Evolutionary conservation across 2,797 vertebrate species (phyloP), one percentile per base, ranked within the genome.

Genomic region (Capromys pilorides): DNA sequence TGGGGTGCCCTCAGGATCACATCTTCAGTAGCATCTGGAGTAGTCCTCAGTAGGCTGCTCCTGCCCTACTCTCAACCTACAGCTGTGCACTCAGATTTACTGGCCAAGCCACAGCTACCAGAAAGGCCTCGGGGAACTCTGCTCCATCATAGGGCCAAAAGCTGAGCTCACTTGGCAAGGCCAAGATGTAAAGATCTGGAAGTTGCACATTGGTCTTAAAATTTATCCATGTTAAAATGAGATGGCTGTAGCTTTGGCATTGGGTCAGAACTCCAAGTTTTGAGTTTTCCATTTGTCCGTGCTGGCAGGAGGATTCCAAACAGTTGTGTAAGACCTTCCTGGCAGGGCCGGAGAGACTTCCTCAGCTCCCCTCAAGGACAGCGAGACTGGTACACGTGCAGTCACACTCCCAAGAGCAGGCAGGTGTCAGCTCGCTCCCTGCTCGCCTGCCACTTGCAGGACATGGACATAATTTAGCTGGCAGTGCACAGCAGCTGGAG

Each of bases 251-350:
- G 78, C 19, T 67, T 51, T 4, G 33, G 41, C 33, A 49, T 8
- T 78, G 14, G 11, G 77, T 14, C 28, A 77, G 64, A 91, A 94
- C n/a, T 26, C 33, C 12, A 28, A 59, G 59, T n/a, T 92, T 73
- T 86, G 79, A 91, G 84, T 28, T 75, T 75, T 21, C 2, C 73
- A 33, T 36, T 86, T 31, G 14, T 81, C 80, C 67, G 5, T 81
- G 66, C 36, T 86, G 78, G 39, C 93, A 85, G 87, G 41, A 94
- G 62, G 39, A 81, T 90, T 88, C 84, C 90, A 86, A 86, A 31
- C 24, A 24, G 22, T 67, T 36, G 39, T 61, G 81, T 16, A 75
- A 73, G 41, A 88, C 77, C 61, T 16, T 73, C 57, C 62, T 81
- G 16, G 4, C 41, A 67, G 31, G 41, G 61, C 22, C 86, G 41